Evolutionary conservation across 2,888 invertebrate species (phyloP), one percentile per base, ranked within the genome.

Genomic region (Tachina grossa): DNA sequence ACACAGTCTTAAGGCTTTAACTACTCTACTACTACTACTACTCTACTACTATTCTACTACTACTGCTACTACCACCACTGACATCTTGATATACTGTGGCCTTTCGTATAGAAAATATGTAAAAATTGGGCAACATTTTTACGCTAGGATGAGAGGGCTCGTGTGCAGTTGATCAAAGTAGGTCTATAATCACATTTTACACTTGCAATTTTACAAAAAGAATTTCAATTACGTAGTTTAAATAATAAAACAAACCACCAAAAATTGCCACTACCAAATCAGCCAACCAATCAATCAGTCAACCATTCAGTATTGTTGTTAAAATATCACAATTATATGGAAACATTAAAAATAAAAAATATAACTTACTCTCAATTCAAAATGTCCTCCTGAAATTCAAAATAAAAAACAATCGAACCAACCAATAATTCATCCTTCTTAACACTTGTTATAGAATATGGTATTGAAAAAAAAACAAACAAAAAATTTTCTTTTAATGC

Each of bases 151-250:
- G 75, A 84, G 87, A 87, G 88, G 88, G 88, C 88, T 88, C 88
- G 87, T 79, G 87, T 82, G 88, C 88, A 87, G 88, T 87, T 88
- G 87, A 86, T 71, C 79, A 88, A 88, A 86, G 88, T 88, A 88
- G 87, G 88, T 88, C 69, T 81, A 87, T 55, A 43, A 76, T 65
- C 39, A 31, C 31, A 82, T 75, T 75, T 85, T 72, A 83, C 78
- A 83, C 71, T 85, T 82, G 65, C 55, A 81, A 61, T 47, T 63
- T 63, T 63, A 72, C 39, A 69, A 65, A 66, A 19, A 41, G 63
- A 72, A 49, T 76, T 74, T 66, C 45, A 57, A 71, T 76, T 68
- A 77, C 74, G 69, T 86, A 81, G 78, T 41, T 63, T 66, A 71
- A 72, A 72, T 72, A 61, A 68, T 66, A 63, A 71, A 72, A 59